Percentiles rank a stretch among this genome's conserved stretches.
Conservation (phyloP, 2,797 vertebrate genomes). For the Halcyon leucocephala region DNA sequence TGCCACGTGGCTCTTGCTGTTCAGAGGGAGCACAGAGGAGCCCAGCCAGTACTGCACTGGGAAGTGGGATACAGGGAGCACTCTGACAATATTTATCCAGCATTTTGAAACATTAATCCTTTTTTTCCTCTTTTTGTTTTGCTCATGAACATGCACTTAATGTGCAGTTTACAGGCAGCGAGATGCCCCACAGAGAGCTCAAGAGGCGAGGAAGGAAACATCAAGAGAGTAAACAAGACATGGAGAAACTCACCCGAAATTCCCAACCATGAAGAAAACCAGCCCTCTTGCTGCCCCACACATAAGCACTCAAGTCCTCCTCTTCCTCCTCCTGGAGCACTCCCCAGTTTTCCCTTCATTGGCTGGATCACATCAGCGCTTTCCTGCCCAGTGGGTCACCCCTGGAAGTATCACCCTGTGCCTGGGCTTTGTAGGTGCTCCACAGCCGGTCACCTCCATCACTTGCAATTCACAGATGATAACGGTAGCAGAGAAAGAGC, state of each 20-base stretch:
- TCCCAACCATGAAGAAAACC: background rate
- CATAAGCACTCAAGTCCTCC: background rate
- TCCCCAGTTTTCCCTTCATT: background rate
- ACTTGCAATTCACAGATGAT: background rate
- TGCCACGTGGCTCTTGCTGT: background rate
- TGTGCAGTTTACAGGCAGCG: background rate
- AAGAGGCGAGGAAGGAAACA: accelerated
- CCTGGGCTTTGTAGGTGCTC: too few species aligned
- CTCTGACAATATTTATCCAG: background rate
- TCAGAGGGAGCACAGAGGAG: background rate
- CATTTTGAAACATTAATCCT: background rate
- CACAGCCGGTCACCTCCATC: background rate
- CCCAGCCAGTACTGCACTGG: accelerated
- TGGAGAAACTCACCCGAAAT: background rate
- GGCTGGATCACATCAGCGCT: background rate
- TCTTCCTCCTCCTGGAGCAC: background rate
- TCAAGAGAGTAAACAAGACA: background rate
- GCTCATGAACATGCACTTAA: background rate
- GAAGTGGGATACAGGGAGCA: accelerated
- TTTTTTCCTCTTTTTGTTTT: background rate
- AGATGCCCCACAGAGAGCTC: background rate
- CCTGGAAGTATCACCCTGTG: accelerated
- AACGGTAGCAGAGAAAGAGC: background rate
- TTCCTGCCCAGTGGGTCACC: background rate
- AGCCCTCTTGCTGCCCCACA: background rate